These are phyloP conservation scores for Megaleporinus macrocephalus DNA, from an alignment of 2,113 vertebrate species.

Conservation along the genomic window DNA sequence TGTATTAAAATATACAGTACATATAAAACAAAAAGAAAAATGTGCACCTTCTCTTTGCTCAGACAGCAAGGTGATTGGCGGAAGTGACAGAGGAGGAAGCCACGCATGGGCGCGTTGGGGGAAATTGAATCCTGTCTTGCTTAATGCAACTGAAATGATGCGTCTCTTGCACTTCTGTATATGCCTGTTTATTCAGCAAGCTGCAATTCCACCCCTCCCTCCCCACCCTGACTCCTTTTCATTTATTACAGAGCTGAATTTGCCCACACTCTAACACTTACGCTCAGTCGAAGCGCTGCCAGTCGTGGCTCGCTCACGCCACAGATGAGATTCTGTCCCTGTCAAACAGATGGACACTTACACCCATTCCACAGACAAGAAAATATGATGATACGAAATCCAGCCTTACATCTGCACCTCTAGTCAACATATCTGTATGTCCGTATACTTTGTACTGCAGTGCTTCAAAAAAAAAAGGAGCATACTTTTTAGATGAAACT, in stretches of 20 bases:
- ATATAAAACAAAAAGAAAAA: constrained; percentile 17
- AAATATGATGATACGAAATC: neutral
- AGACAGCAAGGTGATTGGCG: constrained; percentile 21
- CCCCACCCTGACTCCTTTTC: constrained; percentile 16
- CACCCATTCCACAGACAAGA: neutral
- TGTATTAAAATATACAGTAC: neutral
- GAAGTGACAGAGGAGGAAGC: constrained; percentile 64
- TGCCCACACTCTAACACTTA: constrained; percentile 22
- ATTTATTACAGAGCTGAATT: constrained; percentile 52
- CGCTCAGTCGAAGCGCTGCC: neutral
- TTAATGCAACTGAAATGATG: constrained; percentile 67
- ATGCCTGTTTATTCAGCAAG: constrained; percentile 57
- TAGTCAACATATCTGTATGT: neutral
- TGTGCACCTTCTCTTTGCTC: neutral
- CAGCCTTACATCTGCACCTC: neutral
- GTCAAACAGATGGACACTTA: constrained; percentile 3
- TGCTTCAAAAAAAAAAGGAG: neutral
- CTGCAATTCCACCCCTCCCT: constrained; percentile 3
- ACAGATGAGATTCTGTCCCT: constrained; percentile 8
- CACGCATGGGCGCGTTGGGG: constrained; percentile 57
- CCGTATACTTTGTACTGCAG: neutral
- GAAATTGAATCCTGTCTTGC: constrained; percentile 69
- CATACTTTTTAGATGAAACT: too few species aligned
- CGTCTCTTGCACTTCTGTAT: constrained; percentile 60
- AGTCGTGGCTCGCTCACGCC: neutral